Percentiles rank a stretch among this genome's conserved stretches.
Evolutionary conservation across 2,888 invertebrate species (phyloP).

Genomic region (Caenorhabditis plicata): DNA sequence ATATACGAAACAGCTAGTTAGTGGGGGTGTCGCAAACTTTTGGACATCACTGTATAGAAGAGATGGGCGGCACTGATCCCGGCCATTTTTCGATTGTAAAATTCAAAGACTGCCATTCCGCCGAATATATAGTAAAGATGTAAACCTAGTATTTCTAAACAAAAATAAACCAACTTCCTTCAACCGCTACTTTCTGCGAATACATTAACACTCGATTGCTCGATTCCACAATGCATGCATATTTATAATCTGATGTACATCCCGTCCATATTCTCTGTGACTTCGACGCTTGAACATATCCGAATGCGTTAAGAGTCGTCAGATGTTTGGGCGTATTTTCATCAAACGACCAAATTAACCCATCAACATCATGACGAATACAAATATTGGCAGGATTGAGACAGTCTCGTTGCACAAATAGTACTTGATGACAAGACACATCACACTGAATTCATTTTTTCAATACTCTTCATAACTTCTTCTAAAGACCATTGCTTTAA

Average conservation of each 20-base stretch:
- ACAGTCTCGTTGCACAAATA: conserved; percentile 23
- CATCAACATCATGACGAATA: conserved; percentile 43
- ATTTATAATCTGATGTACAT: conserved; percentile 36
- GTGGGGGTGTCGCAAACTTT: too few species aligned
- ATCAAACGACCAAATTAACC: conserved; percentile 36
- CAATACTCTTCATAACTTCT: too few species aligned
- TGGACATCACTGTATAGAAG: too few species aligned
- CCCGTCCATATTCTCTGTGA: conserved; percentile 28
- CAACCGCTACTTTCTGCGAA: conserved; percentile 40
- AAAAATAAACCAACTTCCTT: conserved; percentile 22
- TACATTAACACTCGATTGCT: conserved; percentile 49
- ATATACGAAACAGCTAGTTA: too few species aligned
- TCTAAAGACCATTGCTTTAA: conserved; percentile 5
- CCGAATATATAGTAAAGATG: not conserved
- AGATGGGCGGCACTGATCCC: too few species aligned
- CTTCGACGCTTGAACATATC: conserved; percentile 49
- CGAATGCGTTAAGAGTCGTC: conserved; percentile 46
- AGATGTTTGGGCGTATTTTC: conserved; percentile 9
- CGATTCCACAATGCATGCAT: conserved; percentile 42
- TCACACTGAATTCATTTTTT: conserved; percentile 26
- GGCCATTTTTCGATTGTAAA: not conserved
- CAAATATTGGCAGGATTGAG: conserved; percentile 22
- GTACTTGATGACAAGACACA: conserved; percentile 34
- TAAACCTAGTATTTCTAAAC: not conserved
- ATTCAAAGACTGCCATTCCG: not conserved